Evolutionary conservation across 2,113 vertebrate species (phyloP).

Genomic region (Climacteris rufus): DNA sequence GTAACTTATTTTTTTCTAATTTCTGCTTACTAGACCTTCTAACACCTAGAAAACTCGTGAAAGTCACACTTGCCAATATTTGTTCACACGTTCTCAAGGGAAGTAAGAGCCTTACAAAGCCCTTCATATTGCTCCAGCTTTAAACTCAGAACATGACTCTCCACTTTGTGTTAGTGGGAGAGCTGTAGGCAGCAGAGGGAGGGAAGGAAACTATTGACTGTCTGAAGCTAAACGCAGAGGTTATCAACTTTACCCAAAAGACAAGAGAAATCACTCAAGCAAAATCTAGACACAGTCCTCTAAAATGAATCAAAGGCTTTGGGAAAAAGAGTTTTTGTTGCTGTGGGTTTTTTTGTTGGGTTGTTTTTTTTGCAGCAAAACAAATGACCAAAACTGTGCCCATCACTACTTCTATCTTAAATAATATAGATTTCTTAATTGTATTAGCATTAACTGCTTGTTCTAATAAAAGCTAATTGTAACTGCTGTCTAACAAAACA

Average conservation of each 20-base stretch:
- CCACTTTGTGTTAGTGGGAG: not conserved
- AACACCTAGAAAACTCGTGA: not conserved
- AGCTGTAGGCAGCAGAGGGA: not conserved
- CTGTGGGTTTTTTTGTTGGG: not conserved
- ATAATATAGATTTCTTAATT: not conserved
- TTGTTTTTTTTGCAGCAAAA: not conserved
- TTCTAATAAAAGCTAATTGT: not conserved
- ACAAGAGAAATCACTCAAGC: not conserved
- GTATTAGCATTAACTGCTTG: not conserved
- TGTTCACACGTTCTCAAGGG: not conserved
- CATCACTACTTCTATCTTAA: not conserved
- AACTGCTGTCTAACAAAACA: not conserved
- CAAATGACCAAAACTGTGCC: not conserved
- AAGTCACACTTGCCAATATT: not conserved
- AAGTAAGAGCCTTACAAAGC: not conserved
- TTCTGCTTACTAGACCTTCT: not conserved
- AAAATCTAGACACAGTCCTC: not conserved
- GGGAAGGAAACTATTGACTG: not conserved
- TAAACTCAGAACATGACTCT: not conserved
- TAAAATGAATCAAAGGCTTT: not conserved
- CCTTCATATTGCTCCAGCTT: not conserved
- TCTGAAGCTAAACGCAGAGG: not conserved
- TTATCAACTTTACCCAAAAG: not conserved
- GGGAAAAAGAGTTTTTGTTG: not conserved
- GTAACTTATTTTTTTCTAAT: not conserved